phyloP scores from a whole-genome alignment of 37 sponge, comb jelly and placozoan genomes.

The Halichondria panicea region DNA sequence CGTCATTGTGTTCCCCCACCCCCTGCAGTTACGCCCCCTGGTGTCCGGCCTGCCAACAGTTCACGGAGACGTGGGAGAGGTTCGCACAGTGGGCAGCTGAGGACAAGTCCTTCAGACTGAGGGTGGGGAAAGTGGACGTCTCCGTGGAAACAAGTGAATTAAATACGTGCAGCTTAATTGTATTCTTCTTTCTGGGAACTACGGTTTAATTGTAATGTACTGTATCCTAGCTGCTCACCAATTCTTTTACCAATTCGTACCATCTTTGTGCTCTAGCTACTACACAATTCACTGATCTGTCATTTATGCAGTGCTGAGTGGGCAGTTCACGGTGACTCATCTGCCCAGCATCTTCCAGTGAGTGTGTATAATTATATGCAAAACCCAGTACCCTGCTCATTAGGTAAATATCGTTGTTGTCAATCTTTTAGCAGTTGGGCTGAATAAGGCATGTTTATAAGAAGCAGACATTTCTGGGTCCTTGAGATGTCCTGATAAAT shows the following conservation, averaged over 20 bases:
- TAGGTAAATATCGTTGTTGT: no score
- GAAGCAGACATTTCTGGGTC: not conserved
- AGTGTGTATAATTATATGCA: conserved; percentile 15
- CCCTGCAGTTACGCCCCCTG: conserved; percentile 71
- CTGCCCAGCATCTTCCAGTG: conserved; percentile 66
- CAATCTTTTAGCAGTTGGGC: no score
- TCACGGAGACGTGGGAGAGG: conserved; percentile 41
- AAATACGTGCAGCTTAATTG: no score
- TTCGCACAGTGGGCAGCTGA: conserved; percentile 38
- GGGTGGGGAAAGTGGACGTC: conserved; percentile 56
- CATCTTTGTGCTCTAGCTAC: not conserved
- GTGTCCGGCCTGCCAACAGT: conserved; percentile 74
- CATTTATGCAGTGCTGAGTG: conserved; percentile 43
- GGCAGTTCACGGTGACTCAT: conserved; percentile 51
- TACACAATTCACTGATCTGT: conserved; percentile 3
- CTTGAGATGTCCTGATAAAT: not conserved
- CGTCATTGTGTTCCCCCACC: no score
- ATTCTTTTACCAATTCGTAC: no score
- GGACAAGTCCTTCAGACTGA: conserved; percentile 3
- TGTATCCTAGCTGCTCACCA: no score
- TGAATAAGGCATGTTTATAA: no score
- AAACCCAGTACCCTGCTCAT: not conserved
- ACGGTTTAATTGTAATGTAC: no score
- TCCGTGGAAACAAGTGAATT: conserved; percentile 43
- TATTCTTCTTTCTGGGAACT: no score